Base-by-base conservation (phyloP, 2,797 vertebrate species). In the Alca torda region DNA sequence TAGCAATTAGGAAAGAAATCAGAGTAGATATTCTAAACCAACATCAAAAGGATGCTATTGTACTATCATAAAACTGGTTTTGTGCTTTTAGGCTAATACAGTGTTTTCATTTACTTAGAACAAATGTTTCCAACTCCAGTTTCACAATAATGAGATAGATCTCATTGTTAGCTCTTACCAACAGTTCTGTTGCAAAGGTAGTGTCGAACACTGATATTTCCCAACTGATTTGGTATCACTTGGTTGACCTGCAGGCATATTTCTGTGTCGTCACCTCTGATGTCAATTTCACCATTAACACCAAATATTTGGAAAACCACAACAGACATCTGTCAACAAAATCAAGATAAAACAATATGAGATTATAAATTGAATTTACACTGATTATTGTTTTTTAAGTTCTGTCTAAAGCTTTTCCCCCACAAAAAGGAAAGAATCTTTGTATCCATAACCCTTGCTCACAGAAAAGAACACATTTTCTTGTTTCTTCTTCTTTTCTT, bases 101-200 rank as follows among this genome's bases (percentile, higher is more conserved):
- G 48, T 45, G 16, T 28, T 84, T 95, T 93, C 60, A 57, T 92
- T 87, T 89, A 78, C 84, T 68, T 85, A 73, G 48, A 89, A 37
- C 17, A 94, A 86, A 79, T 28, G 59, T 60, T 76, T 70, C 69
- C 82, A 57, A 80, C 51, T 31, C 51, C 35, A 76, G 4, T 30
- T 79, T 69, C 60, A 83, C 56, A 77, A 45, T 24, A 68, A 4
- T 48, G 31, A 80, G 28, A 60, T 50, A 80, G 28, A 60, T 50
- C 20, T 64, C 65, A 76, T 48, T 79, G 30, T 33, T 41, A 88
- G 37, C 7, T 95, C 99, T 99, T 97, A 99, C 99, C 99, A 81
- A 99, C 95, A 96, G 98, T 99, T 97, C 99, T 99, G 98, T 98
- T 99, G 98, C 99, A 99, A 94, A 99, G 98, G 96, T 99, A 99